Conservation (phyloP, 2,888 invertebrate species). For the Eilema caniola region DNA sequence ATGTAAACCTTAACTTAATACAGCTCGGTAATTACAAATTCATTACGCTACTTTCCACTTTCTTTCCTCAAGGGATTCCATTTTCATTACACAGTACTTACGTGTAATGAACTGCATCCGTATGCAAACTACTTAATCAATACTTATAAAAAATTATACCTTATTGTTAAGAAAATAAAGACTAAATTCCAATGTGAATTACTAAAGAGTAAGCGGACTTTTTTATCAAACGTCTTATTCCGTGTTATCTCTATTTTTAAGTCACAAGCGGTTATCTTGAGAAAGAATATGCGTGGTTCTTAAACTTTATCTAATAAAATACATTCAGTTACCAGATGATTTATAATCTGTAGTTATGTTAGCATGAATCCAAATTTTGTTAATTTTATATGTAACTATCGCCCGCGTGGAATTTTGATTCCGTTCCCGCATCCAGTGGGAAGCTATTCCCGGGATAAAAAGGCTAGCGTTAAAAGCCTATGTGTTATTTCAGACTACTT, state of each 20-base stretch:
- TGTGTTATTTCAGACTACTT: too few relatives aligned
- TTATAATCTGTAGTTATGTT: background rate
- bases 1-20: conserved; percentile 28
- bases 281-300: conserved; percentile 12
- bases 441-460: too few relatives aligned
- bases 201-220: conserved; percentile 38
- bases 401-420: too few relatives aligned
- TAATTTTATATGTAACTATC: background rate
- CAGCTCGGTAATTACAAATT: conserved; percentile 56
- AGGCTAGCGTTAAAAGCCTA: too few relatives aligned
- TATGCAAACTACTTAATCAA: conserved; percentile 53
- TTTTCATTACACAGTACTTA: conserved; percentile 62
- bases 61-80: conserved; percentile 54
- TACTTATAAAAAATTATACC: conserved; percentile 42
- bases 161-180: conserved; percentile 30
- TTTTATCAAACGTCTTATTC: conserved; percentile 50
- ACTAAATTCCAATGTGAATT: conserved; percentile 32
- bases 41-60: conserved; percentile 55
- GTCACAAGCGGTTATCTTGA: conserved; percentile 32
- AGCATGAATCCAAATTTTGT: background rate
- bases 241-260: conserved; percentile 45
- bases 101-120: conserved; percentile 56
- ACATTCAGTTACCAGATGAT: background rate
- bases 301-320: background rate
- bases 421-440: too few relatives aligned